Percentiles rank a stretch among this genome's conserved stretches.
These are phyloP conservation scores for Danio choprae DNA, from an alignment of 2,797 vertebrate genomes.

Conservation along the genomic window DNA sequence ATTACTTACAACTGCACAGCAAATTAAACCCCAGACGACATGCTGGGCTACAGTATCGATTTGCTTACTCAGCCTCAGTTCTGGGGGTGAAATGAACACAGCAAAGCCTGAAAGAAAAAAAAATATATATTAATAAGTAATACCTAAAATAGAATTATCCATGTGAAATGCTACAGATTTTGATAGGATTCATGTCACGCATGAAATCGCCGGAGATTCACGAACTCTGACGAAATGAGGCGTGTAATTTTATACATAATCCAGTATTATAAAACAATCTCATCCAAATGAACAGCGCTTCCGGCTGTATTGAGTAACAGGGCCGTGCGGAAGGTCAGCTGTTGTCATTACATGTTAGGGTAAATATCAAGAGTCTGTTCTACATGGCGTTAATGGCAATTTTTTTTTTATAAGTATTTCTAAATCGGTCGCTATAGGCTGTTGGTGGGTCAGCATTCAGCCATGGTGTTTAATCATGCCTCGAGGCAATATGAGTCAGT, in stretches of 20 bases:
- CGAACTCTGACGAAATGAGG: background rate
- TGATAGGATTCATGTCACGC: background rate
- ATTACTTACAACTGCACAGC: constrained; percentile 55
- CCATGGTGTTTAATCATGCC: constrained; percentile 16
- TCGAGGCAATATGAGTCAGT: constrained; percentile 9
- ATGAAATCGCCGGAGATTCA: background rate
- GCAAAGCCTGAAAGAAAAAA: constrained; percentile 38
- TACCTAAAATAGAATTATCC: constrained; percentile 24
- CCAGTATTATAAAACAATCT: background rate
- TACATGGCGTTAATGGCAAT: constrained; percentile 21
- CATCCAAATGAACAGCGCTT: background rate
- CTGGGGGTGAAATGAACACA: constrained; percentile 27
- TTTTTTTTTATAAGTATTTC: background rate
- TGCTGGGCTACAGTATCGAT: constrained; percentile 64
- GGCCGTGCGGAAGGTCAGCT: background rate
- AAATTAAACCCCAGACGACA: constrained; percentile 62
- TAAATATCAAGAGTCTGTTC: background rate
- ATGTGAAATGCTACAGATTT: background rate
- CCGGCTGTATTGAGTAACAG: background rate
- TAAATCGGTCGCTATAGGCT: background rate
- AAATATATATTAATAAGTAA: constrained; percentile 26
- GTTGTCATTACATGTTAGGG: constrained; percentile 12
- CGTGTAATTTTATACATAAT: background rate
- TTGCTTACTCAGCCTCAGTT: constrained; percentile 53
- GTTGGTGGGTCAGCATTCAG: constrained; percentile 3